A percentile compares a stretch with the other conserved stretches of the same genome.
Evolutionary conservation across 2,888 invertebrate genomes (phyloP).

Genomic region (Diadegma fenestrale): DNA sequence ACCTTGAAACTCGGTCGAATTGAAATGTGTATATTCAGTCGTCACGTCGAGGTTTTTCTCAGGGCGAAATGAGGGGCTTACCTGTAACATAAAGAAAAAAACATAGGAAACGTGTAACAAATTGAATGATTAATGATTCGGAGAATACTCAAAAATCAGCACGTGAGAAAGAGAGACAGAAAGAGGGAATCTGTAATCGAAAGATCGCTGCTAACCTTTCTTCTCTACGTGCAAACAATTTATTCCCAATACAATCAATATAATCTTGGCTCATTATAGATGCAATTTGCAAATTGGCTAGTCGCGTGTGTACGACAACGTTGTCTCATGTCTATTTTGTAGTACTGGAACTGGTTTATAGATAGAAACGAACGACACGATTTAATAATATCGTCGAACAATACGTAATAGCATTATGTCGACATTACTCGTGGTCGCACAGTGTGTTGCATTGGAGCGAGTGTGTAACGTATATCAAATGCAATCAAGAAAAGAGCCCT

Average conservation of each 20-base stretch:
- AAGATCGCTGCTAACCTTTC: constrained; percentile 3
- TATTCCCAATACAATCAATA: constrained; percentile 20
- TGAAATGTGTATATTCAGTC: neutral
- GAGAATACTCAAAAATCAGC: neutral
- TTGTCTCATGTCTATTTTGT: constrained; percentile 3
- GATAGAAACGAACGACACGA: constrained; percentile 39
- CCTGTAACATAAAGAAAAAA: constrained; percentile 72
- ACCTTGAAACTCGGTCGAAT: constrained; percentile 25
- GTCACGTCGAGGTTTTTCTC: neutral
- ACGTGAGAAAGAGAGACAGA: neutral
- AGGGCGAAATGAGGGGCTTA: constrained; percentile 67
- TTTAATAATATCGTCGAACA: constrained; percentile 60
- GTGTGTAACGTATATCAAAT: neutral
- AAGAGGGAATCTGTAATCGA: neutral
- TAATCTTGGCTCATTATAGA: constrained; percentile 11
- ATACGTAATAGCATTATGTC: constrained; percentile 57
- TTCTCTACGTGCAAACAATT: neutral
- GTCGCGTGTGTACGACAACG: constrained; percentile 10
- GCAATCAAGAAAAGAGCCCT: constrained; percentile 19
- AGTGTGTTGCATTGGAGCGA: constrained; percentile 8
- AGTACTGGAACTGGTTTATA: constrained; percentile 22
- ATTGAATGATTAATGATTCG: neutral
- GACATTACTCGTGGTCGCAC: constrained; percentile 52
- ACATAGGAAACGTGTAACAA: constrained; percentile 8
- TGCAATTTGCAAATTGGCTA: constrained; percentile 33